Evolutionary conservation across 1,140 invertebrate species (phyloP), one percentile per base, ranked within the genome.

Genomic region (Amyelois transitella): DNA sequence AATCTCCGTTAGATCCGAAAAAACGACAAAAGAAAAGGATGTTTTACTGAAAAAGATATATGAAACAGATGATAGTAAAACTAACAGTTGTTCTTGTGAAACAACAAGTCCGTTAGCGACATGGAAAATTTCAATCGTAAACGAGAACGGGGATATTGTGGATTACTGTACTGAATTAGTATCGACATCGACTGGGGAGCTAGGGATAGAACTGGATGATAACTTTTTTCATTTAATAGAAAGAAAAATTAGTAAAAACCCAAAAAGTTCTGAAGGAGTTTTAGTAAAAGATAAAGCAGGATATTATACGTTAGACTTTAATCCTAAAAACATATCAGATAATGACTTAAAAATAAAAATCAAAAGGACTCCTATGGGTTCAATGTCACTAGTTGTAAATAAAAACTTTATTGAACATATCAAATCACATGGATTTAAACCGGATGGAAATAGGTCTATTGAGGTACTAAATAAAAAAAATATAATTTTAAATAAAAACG

Each of bases 171-270:
- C 51, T 14, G 51, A 63, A 32, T 19, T 73, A 24, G 55, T 21
- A 18, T 44, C 44, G 44, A 60, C 66, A 25, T 8, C 49, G 19
- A 74, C 72, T 6, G 70, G 69, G 0, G 58, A 58, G 19, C 59
- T 75, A 43, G 65, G 59, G 18, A 58, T 74, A 6, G 66, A 62
- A 21, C 43, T 77, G 49, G 57, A 79, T 57, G 53, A 75, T 56
- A 58, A 63, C 32, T 19, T 66, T 10, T 59, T 75, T 19, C 50
- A 66, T 6, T 28, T 64, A 4, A 64, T 79, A 32, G 61, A 77
- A 32, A 49, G 57, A 20, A 66, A 61, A 49, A 59, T 49, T 7
- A 20, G 58, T 52, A 44, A 63, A 21, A 55, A 69, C 49, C 44
- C 51, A 22, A 58, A 60, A 25, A 38, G 66, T 12, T 60, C 47